Conservation (phyloP, 1,140 invertebrate genomes). For the Gonioctena quinquepunctata region DNA sequence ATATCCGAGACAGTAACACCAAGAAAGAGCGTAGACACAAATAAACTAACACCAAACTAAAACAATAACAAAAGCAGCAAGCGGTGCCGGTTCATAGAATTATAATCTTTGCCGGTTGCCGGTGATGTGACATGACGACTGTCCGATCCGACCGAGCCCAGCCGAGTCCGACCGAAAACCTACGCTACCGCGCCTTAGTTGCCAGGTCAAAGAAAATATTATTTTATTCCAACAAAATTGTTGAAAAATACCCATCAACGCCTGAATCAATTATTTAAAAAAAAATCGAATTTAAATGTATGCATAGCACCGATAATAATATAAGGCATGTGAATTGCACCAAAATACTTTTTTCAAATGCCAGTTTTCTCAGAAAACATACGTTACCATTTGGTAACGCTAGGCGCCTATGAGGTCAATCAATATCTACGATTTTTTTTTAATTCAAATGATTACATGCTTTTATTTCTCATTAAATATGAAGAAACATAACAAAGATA, state of each 20-base stretch:
- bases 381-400: neutral
- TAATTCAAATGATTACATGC: neutral
- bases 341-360: neutral
- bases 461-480: conserved; percentile 7
- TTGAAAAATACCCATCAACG: conserved; percentile 2
- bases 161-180: no score
- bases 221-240: no score
- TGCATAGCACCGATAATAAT: neutral
- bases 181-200: no score
- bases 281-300: neutral
- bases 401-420: neutral
- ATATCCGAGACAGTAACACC: no score
- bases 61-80: no score
- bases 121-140: no score
- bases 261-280: neutral
- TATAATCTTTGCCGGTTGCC: no score
- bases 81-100: no score
- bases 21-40: no score
- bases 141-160: no score
- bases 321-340: neutral
- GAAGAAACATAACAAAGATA: neutral
- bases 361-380: neutral
- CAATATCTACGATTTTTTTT: neutral
- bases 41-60: no score
- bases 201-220: no score